Evolutionary conservation across 2,888 invertebrate genomes (phyloP).

Genomic region (Thecocarcelia acutangulata): DNA sequence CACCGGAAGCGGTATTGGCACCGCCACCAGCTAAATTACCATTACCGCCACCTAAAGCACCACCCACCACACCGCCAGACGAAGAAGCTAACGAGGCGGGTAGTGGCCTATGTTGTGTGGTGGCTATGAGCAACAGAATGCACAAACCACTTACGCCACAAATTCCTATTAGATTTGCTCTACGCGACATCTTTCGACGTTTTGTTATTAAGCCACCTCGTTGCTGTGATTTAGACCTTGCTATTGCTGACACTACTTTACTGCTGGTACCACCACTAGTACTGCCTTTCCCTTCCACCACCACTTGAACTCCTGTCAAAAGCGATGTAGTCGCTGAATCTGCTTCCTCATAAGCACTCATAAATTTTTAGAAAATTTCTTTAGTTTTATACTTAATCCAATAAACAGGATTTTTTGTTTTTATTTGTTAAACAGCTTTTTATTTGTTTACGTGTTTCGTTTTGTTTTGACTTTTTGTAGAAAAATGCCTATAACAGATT

Average conservation of each 20-base stretch:
- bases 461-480: slow-evolving; percentile 17
- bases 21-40: slow-evolving; percentile 47
- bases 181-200: slow-evolving; percentile 80
- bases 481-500: slow-evolving; percentile 10
- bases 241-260: slow-evolving; percentile 42
- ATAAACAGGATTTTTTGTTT: slow-evolving; percentile 32
- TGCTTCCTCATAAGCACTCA: slow-evolving; percentile 66
- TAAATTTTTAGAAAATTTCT: slow-evolving; percentile 44
- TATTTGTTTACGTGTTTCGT: slow-evolving; percentile 19
- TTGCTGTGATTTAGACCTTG: slow-evolving; percentile 76
- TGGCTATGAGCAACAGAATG: slow-evolving; percentile 81
- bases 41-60: slow-evolving; percentile 54
- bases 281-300: slow-evolving; percentile 52
- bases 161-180: slow-evolving; percentile 81
- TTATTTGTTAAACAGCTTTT: neutral
- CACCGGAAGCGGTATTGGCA: slow-evolving; percentile 59
- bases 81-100: slow-evolving; percentile 74
- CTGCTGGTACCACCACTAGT: slow-evolving; percentile 23
- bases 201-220: slow-evolving; percentile 75
- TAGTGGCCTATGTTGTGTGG: slow-evolving; percentile 80
- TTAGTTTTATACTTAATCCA: slow-evolving; percentile 38
- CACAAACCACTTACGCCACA: slow-evolving; percentile 81
- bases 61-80: slow-evolving; percentile 67
- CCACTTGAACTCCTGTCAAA: slow-evolving; percentile 72
- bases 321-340: slow-evolving; percentile 74